These are phyloP conservation scores for Romanogobio albipinnatus DNA, from an alignment of 2,113 vertebrate genomes.

Conservation along the genomic window DNA sequence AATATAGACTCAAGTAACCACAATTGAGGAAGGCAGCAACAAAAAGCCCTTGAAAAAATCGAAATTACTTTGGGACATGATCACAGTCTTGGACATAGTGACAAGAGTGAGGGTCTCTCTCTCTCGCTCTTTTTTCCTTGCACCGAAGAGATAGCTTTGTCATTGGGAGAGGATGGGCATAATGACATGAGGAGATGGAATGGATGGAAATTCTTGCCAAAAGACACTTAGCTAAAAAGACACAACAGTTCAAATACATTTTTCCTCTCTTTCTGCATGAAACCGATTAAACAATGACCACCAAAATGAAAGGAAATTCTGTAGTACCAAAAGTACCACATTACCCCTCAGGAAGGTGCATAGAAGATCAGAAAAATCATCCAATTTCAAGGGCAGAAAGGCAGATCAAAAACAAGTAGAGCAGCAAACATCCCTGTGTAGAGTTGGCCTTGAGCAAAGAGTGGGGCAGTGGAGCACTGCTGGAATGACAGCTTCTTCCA, in stretches of 20 bases:
- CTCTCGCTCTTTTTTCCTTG: neutral
- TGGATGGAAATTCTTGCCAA: slow-evolving; percentile 69
- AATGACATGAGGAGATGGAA: slow-evolving; percentile 63
- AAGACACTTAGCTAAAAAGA: slow-evolving; percentile 75
- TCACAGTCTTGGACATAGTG: slow-evolving; percentile 12
- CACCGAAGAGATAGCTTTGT: slow-evolving; percentile 64
- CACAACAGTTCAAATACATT: slow-evolving; percentile 74
- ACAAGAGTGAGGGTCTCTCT: neutral
- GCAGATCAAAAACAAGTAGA: slow-evolving; percentile 37
- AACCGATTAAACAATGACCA: slow-evolving; percentile 73
- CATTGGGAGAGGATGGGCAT: slow-evolving; percentile 59
- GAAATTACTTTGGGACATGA: neutral
- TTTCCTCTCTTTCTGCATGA: slow-evolving; percentile 63
- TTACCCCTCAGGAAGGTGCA: slow-evolving; percentile 55
- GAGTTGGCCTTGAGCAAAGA: slow-evolving; percentile 13
- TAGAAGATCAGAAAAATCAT: slow-evolving; percentile 51
- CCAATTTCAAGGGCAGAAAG: slow-evolving; percentile 44
- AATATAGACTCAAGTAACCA: neutral
- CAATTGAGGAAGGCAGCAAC: neutral
- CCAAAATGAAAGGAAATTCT: slow-evolving; percentile 70
- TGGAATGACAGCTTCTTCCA: slow-evolving; percentile 39
- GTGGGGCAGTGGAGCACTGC: slow-evolving; percentile 27
- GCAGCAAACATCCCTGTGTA: slow-evolving; percentile 23
- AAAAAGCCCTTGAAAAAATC: neutral
- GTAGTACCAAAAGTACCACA: slow-evolving; percentile 56